phyloP scores from a whole-genome alignment of 2,113 vertebrate genomes.

The Spea bombifrons region DNA sequence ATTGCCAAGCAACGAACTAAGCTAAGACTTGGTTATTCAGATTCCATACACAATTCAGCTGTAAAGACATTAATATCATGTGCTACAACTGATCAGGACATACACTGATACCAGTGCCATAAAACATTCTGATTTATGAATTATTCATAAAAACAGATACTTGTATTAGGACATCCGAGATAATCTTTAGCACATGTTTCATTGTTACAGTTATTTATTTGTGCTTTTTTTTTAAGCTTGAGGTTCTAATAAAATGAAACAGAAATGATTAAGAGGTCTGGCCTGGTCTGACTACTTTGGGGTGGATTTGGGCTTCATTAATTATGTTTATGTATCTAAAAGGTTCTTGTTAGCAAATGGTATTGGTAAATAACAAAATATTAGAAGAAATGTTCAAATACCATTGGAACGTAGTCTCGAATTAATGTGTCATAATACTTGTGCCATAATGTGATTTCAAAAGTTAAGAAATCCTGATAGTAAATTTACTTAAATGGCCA shows the following conservation, averaged over 20 bases:
- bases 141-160: conserved; percentile 21
- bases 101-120: background rate
- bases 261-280: background rate
- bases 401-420: no score
- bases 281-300: background rate
- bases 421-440: no score
- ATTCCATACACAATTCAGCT: conserved; percentile 26
- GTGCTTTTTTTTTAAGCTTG: conserved; percentile 16
- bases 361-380: no score
- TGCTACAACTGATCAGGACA: conserved; percentile 1
- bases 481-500: no score
- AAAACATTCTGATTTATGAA: background rate
- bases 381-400: no score
- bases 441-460: no score
- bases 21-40: conserved; percentile 34
- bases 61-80: conserved; percentile 17
- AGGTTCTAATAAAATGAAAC: conserved; percentile 2
- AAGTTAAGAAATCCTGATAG: no score
- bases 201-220: no score
- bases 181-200: background rate
- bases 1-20: conserved; percentile 45
- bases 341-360: no score
- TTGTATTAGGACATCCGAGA: conserved; percentile 1
- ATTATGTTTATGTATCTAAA: no score
- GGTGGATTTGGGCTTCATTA: background rate